These are phyloP conservation scores for Drosophila pseudotakahashii DNA, from an alignment of 2,888 invertebrate species.

Conservation along the genomic window DNA sequence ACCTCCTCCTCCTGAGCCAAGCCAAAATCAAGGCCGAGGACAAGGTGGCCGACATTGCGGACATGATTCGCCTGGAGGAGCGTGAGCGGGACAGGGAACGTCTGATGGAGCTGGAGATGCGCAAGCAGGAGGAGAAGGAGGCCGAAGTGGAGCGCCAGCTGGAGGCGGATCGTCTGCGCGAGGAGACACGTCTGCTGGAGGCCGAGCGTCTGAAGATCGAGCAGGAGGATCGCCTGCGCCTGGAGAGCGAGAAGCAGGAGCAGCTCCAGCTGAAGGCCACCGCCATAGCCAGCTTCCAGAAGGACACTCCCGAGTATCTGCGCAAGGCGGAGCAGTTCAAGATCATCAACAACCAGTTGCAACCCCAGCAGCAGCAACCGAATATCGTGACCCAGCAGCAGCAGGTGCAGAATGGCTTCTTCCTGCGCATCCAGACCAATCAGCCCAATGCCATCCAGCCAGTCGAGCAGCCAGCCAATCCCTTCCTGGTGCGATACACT, in stretches of 20 bases:
- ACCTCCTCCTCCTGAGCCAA: constrained; percentile 41
- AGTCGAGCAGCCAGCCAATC: constrained; percentile 52
- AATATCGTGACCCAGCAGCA: constrained; percentile 58
- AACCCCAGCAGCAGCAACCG: constrained; percentile 20
- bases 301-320: constrained; percentile 11
- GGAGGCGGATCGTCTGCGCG: constrained; percentile 61
- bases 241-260: constrained; percentile 56
- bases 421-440: constrained; percentile 63
- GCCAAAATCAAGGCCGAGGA: constrained; percentile 56
- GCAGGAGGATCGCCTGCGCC: constrained; percentile 52
- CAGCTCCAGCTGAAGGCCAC: constrained; percentile 28
- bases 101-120: constrained; percentile 59
- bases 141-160: constrained; percentile 63
- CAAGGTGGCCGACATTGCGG: constrained; percentile 58
- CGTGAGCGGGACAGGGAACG: constrained; percentile 50
- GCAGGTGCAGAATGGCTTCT: constrained; percentile 67
- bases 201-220: constrained; percentile 61
- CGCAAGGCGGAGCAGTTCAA: constrained; percentile 22
- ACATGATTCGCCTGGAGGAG: constrained; percentile 53
- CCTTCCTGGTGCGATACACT: constrained; percentile 62
- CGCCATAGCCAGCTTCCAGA: constrained; percentile 4
- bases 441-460: constrained; percentile 49
- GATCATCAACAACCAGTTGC: constrained; percentile 18
- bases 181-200: constrained; percentile 59
- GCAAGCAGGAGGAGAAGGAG: constrained; percentile 61